Base-by-base conservation (phyloP, 2,113 vertebrate species). In the Hirundichthys speculiger region DNA sequence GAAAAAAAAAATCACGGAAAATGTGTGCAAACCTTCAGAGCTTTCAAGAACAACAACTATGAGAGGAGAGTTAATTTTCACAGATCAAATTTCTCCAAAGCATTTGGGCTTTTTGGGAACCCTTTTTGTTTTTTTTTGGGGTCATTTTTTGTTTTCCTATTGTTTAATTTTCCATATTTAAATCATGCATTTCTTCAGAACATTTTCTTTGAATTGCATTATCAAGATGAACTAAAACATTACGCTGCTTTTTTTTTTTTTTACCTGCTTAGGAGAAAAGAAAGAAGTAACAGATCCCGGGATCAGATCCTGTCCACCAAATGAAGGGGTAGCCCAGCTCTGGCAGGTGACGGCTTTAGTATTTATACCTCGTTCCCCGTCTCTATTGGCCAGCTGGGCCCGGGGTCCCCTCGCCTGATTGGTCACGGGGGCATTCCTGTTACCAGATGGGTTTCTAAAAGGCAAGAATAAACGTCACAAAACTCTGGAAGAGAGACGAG, bases 261-360 rank as follows among this genome's bases (percentile, higher is more conserved):
- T 93, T 94, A 94, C 93, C 93, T 94, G 91, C 61, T 89, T 53
- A 75, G 84, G 86, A 92, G 90, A 88, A 91, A 90, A 86, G 84
- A 91, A 90, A 88, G 83, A 80, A 55, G 90, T 90, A 92, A 93
- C 88, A 92, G 83, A 90, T 92, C 91, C 91, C 60, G 92, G 92
- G 92, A 93, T 94, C 93, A 92, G 89, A 86, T 92, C 91, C 90
- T 93, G 87, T 92, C 72, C 88, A 91, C 91, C 92, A 83, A 91
- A 87, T 91, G 83, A 89, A 92, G 72, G 93, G 82, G 91, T 91
- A 83, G 91, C 93, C 93, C 93, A 91, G 87, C 86, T 90, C 71
- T 88, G 60, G 68, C 86, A 91, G 80, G 83, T 79, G 87, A 85
- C 50, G 79, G 81, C 86, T 71, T 61, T 58, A 71, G 74, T 54